Base-by-base conservation (phyloP, 2,113 vertebrate genomes). In the Lepidiolamprologus cunningtoni region DNA sequence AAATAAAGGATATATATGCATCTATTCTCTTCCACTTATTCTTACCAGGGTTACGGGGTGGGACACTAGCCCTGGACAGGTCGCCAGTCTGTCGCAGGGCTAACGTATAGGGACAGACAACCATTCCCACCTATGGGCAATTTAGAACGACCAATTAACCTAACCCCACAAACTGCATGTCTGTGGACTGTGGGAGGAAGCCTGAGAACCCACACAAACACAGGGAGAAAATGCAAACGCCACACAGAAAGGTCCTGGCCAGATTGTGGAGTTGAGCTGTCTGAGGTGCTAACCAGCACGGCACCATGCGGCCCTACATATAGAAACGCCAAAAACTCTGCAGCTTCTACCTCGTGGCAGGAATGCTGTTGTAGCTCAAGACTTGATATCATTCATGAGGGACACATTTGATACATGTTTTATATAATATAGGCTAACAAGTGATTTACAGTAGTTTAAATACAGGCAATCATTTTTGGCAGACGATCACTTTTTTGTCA, bases 41-140 rank as follows among this genome's bases (percentile, higher is more conserved):
- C 58, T 63, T n/a, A 35, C 0, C 58, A 63, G 31, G 9, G 9
- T 63, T 63, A 35, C 4, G 2, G 58, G 58, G 17, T 61, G 28
- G 57, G 28, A 61, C 5, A 1, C 28, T 33, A 1, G 14, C 57
- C 28, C 58, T 63, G 28, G 58, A 63, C 28, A 63, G 0, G 57
- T 33, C 0, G 28, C 28, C 55, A 58, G 26, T 58, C 57, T 58
- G 57, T 58, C 8, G 14, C 0, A 63, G 31, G 1, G 17, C 58
- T 0, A 63, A 35, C 9, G 2, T 7, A 2, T 11, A 63, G 16
- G 16, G 31, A 33, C 58, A 63, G 28, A 11, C 16, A 19, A 63
- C 58, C 58, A 63, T 63, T 63, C 28, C 6, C 58, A 35, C 16
- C 58, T n/a, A 35, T 35, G 1, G 17, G 2, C 1, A 63, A 63